Evolutionary conservation across 2,113 vertebrate genomes (phyloP), one percentile per base, ranked within the genome.

Genomic region (Forbesichthys agassizii): DNA sequence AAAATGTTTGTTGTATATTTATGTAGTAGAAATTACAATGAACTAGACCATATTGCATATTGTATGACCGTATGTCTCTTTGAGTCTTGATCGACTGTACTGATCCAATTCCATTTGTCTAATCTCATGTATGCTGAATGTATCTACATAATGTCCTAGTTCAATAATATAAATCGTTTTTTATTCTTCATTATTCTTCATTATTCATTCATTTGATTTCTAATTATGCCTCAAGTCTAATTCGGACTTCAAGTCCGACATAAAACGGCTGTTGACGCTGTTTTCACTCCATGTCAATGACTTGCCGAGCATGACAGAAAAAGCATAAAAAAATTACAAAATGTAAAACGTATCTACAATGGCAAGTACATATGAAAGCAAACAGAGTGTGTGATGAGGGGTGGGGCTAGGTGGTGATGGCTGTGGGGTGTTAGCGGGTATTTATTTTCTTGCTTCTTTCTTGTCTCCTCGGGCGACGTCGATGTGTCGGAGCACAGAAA

Each of bases 401-500:
- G 27, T 27, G 27, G 27, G 27, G 27, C 62, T 60, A 61, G 57
- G 61, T 65, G 73, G 36, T 10, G n/a, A 33, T 61, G 33, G 8
- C 13, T 55, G 20, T 11, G 78, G 75, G 72, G 79, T 66, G 85
- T 64, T 65, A 62, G 74, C 53, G 60, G 62, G 65, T 83, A 83
- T 88, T 83, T 86, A 80, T 79, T 69, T 88, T 64, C 77, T 74
- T 63, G 18, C 49, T 14, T 14, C 49, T 14, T 71, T 61, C 53
- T 79, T 27, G 74, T 86, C 85, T 89, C 84, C 77, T 75, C 86
- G 47, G 86, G 90, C 80, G 9, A 72, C 65, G 78, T 75, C 49
- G 63, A 80, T 80, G 79, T 86, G 85, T 84, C 66, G 75, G 72
- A 90, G 89, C 78, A 81, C 79, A 85, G 84, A 89, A 90, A 90